Evolutionary conservation across 2,113 vertebrate species (phyloP), one percentile per base, ranked within the genome.

Genomic region (Mus spicilegus): DNA sequence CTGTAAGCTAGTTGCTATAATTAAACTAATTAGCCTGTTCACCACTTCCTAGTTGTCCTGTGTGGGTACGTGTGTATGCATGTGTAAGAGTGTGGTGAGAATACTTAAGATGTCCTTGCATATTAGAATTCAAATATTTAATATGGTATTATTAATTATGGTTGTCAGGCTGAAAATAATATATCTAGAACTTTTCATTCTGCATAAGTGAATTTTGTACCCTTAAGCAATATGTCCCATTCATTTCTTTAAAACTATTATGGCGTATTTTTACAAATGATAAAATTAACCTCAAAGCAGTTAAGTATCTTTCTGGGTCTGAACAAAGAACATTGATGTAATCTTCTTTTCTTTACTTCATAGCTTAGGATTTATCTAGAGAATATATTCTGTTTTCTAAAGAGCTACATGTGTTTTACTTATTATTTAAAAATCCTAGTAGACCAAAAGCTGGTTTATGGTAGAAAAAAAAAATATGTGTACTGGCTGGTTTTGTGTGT

Each of bases 211-310:
- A 94, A 75, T 22, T 63, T 19, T 54, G 5, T 76, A 75, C 13
- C 20, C 9, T 69, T 49, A 46, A 33, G 51, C 20, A 73, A 10
- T 13, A 56, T 0, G 20, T 54, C 7, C 84, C n/a, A 39, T 33
- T 73, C 72, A 70, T 24, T 28, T 76, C 61, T 81, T 42, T 89
- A 72, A 91, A 73, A 58, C 24, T 67, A 49, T n/a, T 80, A 33
- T 8, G 61, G 70, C 42, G 16, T 54, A 28, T 82, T 89, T n/a
- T 90, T 70, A 77, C 14, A 87, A 58, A 72, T 28, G 36, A 92
- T 28, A 19, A 90, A 78, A 93, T 58, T 87, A 81, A 81, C n/a
- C 30, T 89, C 46, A n/a, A 93, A 80, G 77, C 80, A 69, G 65
- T 51, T 75, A 75, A 92, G 30, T 19, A 67, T 58, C 33, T 84